Evolutionary conservation across 2,888 invertebrate genomes (phyloP).

Genomic region (Maniola hyperantus): DNA sequence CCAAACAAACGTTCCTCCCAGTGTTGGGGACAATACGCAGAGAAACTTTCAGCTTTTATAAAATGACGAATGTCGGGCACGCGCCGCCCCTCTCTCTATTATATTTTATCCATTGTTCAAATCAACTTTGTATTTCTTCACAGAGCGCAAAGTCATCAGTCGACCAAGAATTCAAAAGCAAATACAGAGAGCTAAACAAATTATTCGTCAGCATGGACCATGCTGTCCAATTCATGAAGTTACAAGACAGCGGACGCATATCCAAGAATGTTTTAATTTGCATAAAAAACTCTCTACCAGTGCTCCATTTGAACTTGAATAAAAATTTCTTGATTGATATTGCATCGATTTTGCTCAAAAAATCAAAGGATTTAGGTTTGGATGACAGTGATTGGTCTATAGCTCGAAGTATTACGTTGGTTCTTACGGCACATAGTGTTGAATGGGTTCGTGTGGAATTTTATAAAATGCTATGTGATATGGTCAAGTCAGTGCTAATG

Average conservation of each 20-base stretch:
- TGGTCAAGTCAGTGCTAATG: conserved; percentile 80
- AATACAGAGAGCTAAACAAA: conserved; percentile 64
- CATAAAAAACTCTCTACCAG: conserved; percentile 79
- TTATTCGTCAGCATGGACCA: conserved; percentile 65
- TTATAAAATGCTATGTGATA: conserved; percentile 79
- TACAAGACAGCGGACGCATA: conserved; percentile 54
- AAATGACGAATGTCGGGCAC: too few species aligned
- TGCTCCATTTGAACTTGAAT: conserved; percentile 83
- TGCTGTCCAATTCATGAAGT: conserved; percentile 65
- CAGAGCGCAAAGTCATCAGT: conserved; percentile 61
- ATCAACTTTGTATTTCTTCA: conserved; percentile 29
- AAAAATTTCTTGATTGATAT: conserved; percentile 76
- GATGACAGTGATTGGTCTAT: conserved; percentile 62
- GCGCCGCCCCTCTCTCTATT: too few species aligned
- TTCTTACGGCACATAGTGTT: conserved; percentile 82
- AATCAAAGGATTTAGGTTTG: conserved; percentile 59
- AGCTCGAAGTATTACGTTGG: conserved; percentile 71
- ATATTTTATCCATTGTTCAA: not conserved
- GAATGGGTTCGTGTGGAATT: conserved; percentile 78
- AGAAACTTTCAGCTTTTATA: too few species aligned
- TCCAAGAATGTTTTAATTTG: conserved; percentile 63
- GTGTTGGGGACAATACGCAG: too few species aligned
- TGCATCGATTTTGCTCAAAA: conserved; percentile 61
- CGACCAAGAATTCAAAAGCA: conserved; percentile 70
- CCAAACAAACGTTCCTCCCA: too few species aligned